Evolutionary conservation across 23 tunicate species (phyloP).

Genomic region (Botrylloides violaceus): DNA sequence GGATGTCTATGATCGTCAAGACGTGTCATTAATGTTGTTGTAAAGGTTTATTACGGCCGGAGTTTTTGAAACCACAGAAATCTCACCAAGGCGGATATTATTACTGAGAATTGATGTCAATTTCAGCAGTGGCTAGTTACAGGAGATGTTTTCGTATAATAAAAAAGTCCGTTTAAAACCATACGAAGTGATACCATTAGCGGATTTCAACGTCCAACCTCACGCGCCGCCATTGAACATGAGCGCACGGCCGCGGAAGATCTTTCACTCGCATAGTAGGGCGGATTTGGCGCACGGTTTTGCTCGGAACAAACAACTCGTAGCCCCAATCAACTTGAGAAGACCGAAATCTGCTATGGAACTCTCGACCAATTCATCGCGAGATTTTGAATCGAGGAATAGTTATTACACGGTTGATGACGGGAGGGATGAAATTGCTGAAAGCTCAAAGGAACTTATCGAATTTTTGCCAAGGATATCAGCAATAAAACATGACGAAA

Average conservation of each 20-base stretch:
- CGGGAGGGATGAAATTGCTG: slow-evolving; percentile 3
- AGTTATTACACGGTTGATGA: not conserved
- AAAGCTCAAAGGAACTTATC: slow-evolving; percentile 10
- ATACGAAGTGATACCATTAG: slow-evolving; percentile 10
- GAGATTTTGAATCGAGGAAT: slow-evolving; percentile 1
- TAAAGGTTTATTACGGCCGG: too few relatives aligned
- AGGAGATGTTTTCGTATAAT: slow-evolving; percentile 26
- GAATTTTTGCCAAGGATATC: slow-evolving; percentile 17
- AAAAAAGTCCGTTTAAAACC: slow-evolving; percentile 25
- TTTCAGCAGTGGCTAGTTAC: not conserved
- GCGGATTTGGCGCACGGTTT: slow-evolving; percentile 7
- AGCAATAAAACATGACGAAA: slow-evolving; percentile 7
- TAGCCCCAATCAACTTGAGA: slow-evolving; percentile 8
- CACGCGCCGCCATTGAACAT: slow-evolving; percentile 1
- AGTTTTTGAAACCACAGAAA: too few relatives aligned
- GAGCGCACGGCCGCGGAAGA: not conserved
- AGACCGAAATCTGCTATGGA: slow-evolving; percentile 3
- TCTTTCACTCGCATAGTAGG: not conserved
- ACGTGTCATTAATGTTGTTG: too few relatives aligned
- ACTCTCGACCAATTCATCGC: not conserved
- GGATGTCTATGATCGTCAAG: too few relatives aligned
- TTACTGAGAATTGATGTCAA: too few relatives aligned
- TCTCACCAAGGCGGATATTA: too few relatives aligned
- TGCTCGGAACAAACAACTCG: not conserved
- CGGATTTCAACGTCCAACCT: slow-evolving; percentile 16